Conservation (phyloP, 1,140 invertebrate genomes). For the Marisa cornuarietis region DNA sequence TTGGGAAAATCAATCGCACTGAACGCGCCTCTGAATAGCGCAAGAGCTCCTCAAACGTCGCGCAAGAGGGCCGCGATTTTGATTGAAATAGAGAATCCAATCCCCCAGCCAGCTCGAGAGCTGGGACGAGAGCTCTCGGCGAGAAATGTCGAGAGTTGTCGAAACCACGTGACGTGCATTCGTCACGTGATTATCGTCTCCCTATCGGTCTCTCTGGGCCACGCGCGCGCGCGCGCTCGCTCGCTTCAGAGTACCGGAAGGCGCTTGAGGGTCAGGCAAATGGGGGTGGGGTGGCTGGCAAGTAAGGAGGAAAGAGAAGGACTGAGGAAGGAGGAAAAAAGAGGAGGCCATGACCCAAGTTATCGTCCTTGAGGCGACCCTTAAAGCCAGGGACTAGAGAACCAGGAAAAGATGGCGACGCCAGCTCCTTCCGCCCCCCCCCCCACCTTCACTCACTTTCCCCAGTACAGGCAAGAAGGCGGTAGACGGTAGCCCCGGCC, state of each 20-base stretch:
- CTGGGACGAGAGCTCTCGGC: background rate
- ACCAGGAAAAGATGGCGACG: too few species aligned
- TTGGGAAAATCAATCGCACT: slow-evolving; percentile 10
- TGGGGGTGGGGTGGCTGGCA: too few species aligned
- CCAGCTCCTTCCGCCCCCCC: too few species aligned
- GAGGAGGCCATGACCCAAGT: too few species aligned
- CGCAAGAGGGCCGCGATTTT: background rate
- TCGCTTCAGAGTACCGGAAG: too few species aligned
- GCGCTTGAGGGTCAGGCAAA: too few species aligned
- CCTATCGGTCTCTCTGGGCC: background rate
- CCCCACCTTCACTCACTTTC: too few species aligned
- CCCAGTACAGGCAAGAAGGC: too few species aligned
- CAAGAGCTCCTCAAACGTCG: background rate
- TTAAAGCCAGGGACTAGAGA: too few species aligned
- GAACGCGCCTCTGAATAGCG: background rate
- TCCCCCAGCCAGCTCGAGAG: background rate
- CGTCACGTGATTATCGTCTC: slow-evolving; percentile 24
- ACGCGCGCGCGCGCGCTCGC: too few species aligned
- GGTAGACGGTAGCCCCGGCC: background rate
- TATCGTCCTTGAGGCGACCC: too few species aligned
- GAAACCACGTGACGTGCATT: slow-evolving; percentile 20
- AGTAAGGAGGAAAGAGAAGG: background rate
- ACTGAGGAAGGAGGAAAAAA: background rate
- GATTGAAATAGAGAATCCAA: slow-evolving; percentile 18
- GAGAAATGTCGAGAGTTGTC: slow-evolving; percentile 10